Evolutionary conservation across 2,113 vertebrate species (phyloP), one percentile per base, ranked within the genome.

Genomic region (Coreoperca whiteheadi): DNA sequence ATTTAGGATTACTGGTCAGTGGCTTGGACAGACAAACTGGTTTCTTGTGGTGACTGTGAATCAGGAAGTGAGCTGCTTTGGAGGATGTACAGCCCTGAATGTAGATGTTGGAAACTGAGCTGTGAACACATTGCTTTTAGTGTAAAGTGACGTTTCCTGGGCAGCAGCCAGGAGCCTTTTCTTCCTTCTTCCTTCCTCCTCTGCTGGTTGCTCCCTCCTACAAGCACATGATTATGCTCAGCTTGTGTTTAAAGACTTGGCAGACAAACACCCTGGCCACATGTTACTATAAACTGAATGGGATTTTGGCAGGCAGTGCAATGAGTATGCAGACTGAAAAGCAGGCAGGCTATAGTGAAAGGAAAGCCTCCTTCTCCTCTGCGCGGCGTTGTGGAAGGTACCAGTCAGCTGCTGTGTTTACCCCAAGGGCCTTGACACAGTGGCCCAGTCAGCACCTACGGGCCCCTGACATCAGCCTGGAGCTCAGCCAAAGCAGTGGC

Each of bases 361-460:
- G 82, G 56, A 87, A 91, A 90, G 77, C 69, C 54, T 87, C 79
- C 79, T 86, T 84, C 83, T 90, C 30, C 79, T 64, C 79, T 32
- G 59, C 18, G 4, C 87, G 89, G 92, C 92, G 74, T 50, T 68
- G 74, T 71, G 87, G 89, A 91, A 92, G 88, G 54, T 74, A 50
- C 88, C 65, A 88, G 91, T 87, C 89, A 92, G 90, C 90, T 85
- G 89, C 78, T 56, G 86, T 84, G 88, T 94, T 94, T 93, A 94
- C 88, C 83, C 83, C 82, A 74, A 83, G 82, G 86, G 92, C 84
- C 86, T 88, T 94, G 92, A 94, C 94, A 94, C 90, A 92, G 86
- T 93, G 85, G 89, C 87, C 90, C 91, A 94, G 88, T 93, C 91
- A 89, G 90, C 90, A 88, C 90, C 84, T 91, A 69, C 75, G 60